These are phyloP conservation scores for Hirundichthys speculiger DNA, from an alignment of 2,113 vertebrate genomes.

Conservation along the genomic window DNA sequence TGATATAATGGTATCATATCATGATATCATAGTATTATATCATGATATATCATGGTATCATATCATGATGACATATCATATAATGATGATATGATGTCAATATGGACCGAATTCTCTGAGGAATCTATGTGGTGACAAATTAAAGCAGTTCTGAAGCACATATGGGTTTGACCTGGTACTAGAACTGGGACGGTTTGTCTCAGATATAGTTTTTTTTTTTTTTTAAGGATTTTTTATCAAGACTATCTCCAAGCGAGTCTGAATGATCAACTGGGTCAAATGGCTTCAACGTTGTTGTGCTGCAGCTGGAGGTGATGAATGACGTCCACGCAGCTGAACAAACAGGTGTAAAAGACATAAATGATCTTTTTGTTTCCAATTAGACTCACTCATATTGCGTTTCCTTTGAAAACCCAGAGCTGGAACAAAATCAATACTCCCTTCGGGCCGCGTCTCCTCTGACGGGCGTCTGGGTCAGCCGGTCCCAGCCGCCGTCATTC, in stretches of 20 bases:
- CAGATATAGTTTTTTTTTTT: too few species aligned
- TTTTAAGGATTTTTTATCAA: too few species aligned
- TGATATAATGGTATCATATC: too few species aligned
- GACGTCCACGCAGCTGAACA: constrained; percentile 12
- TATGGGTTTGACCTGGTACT: too few species aligned
- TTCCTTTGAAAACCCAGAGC: constrained; percentile 29
- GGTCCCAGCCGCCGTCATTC: not conserved
- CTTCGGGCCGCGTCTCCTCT: constrained; percentile 32
- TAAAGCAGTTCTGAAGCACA: too few species aligned
- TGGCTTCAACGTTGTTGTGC: constrained; percentile 1
- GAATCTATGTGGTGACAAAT: too few species aligned
- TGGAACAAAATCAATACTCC: constrained; percentile 66
- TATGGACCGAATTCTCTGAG: too few species aligned
- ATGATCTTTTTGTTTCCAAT: constrained; percentile 64
- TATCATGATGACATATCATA: too few species aligned
- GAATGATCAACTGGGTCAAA: not conserved
- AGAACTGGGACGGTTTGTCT: too few species aligned
- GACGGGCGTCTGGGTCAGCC: constrained; percentile 44
- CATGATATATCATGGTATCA: too few species aligned
- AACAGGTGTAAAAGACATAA: constrained; percentile 31
- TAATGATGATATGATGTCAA: too few species aligned
- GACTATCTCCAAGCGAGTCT: not conserved
- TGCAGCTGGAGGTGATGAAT: constrained; percentile 25
- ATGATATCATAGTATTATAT: too few species aligned
- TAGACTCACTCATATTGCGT: constrained; percentile 41